Evolutionary conservation across 1,140 invertebrate genomes (phyloP), one percentile per base, ranked within the genome.

Genomic region (Pachypeltis micranthus): DNA sequence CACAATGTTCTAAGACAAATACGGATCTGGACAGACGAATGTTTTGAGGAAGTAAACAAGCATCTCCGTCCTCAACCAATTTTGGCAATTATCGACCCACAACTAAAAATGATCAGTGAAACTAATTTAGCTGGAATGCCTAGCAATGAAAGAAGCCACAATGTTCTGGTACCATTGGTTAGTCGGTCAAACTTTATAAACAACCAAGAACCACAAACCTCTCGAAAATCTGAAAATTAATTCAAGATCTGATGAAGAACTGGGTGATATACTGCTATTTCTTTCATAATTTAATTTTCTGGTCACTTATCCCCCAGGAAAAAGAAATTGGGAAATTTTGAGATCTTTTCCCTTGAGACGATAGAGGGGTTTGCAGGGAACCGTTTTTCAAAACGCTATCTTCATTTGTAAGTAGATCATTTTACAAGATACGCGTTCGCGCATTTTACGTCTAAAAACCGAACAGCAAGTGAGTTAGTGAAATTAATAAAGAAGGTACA

Each of bases 21-120:
- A 62, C 68, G 69, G 65, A 62, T 34, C 72, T 74, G 68, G 64
- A 44, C 0, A 72, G 72, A 73, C 67, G 47, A 70, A 59, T 61
- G 69, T 16, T 74, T 75, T 65, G 65, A 72, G 34, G 19, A 64
- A 34, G 71, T 74, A 55, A 75, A 74, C 70, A 24, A 70, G 54
- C 2, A 44, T 21, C 61, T 74, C 54, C 74, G 72, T 57, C 71
- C 69, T 29, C 58, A 71, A 67, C 71, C 72, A 44, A 61, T 73
- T 47, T 66, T 74, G 56, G 64, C 51, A 57, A 74, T 74, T 7
- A 73, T 69, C 68, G 66, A 72, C 59, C 58, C 51, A 51, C 64
- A 71, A 23, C 65, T 71, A 27, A 69, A 72, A 58, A 73, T 72
- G 3, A 19, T 68, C 2, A 72, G 74, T 10, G 70, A 72, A 28